A percentile compares a stretch with the other conserved stretches of the same genome.
phyloP scores from a whole-genome alignment of 2,888 invertebrate species.

The Sicus ferrugineus region DNA sequence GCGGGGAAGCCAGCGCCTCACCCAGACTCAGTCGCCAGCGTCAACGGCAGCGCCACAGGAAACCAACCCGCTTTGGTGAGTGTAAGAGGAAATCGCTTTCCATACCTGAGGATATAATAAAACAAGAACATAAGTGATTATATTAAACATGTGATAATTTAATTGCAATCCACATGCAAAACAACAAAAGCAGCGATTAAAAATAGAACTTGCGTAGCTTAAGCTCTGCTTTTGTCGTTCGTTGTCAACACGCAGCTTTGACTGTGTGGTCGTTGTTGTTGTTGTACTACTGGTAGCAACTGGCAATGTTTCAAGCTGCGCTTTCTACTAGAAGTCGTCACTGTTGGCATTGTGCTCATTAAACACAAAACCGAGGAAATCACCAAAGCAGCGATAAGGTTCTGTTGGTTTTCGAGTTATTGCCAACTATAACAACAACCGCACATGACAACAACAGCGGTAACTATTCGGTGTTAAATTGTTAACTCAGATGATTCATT shows the following conservation, averaged over 20 bases:
- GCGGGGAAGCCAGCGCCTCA: conserved; percentile 31
- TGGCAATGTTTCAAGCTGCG: background rate
- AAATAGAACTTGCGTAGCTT: conserved; percentile 58
- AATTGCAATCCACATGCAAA: conserved; percentile 5
- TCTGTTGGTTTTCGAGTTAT: conserved; percentile 3
- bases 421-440: background rate
- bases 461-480: background rate
- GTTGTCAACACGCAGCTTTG: conserved; percentile 28
- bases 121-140: background rate
- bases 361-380: conserved; percentile 9
- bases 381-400: conserved; percentile 6
- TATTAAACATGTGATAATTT: background rate
- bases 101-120: background rate
- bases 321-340: background rate
- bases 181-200: conserved; percentile 43
- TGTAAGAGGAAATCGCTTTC: background rate
- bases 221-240: background rate
- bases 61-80: conserved; percentile 18
- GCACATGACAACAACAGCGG: background rate
- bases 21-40: conserved; percentile 15
- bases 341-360: conserved; percentile 23
- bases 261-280: conserved; percentile 1
- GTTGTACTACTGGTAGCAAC: conserved; percentile 4
- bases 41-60: conserved; percentile 18
- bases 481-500: conserved; percentile 28